Base-by-base conservation (phyloP, 2,888 invertebrate species). In the Scaptodrosophila latifasciaeformis region DNA sequence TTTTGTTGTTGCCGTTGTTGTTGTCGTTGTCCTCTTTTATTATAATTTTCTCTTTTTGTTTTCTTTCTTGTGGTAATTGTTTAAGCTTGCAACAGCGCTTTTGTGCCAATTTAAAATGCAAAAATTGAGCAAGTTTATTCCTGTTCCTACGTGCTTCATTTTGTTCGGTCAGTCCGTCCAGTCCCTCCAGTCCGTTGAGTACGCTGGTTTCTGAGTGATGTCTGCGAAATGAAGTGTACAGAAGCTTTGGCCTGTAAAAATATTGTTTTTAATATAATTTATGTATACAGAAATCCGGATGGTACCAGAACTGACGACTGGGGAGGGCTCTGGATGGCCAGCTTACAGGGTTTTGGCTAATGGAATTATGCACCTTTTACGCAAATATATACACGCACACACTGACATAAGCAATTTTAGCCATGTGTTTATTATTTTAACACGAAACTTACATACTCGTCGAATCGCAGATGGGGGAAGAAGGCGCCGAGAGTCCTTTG, bases 381-480 rank as follows among this genome's bases (percentile, higher is more conserved):
- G 30, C 24, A 2, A 13, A 15, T 4, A n/a, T 18, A 30, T 29
- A 29, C 31, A 10, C 24, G 21, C 37, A 27, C 55, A 49, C 76
- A 76, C 63, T 67, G 67, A 59, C 72, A 59, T 15, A 63, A 59
- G 69, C 72, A 71, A 70, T 76, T 78, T 72, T 64, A 64, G 74
- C 70, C 68, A 72, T 75, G 77, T 79, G 80, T 75, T 75, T 75
- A 79, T 79, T 75, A 75, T 75, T 75, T 75, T 76, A 79, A 79
- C 77, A 77, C 77, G 77, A 76, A 77, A 79, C 74, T 70, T 76
- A 70, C 68, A 72, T 64, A 68, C 59, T n/a, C n/a, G n/a, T n/a
- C n/a, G n/a, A n/a, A n/a, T n/a, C n/a, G n/a, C n/a, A n/a, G n/a
- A n/a, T n/a, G n/a, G n/a, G n/a, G n/a, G n/a, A n/a, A n/a, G n/a